These are phyloP conservation scores for Sialia sialis DNA, from an alignment of 2,113 vertebrate species.

Conservation along the genomic window DNA sequence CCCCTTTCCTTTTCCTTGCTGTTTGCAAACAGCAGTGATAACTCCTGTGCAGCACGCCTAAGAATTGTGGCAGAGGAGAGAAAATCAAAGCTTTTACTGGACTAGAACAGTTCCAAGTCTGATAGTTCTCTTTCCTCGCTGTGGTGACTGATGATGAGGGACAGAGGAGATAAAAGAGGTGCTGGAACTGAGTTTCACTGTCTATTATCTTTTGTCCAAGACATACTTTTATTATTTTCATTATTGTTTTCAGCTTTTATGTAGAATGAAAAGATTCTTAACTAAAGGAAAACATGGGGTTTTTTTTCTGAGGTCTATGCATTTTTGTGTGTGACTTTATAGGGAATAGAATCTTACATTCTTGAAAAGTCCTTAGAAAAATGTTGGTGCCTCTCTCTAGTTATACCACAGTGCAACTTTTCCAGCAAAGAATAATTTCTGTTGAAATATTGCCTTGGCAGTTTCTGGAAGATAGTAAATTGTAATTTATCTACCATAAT, in stretches of 20 bases:
- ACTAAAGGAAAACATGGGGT: not conserved
- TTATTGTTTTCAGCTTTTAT: conserved; percentile 13
- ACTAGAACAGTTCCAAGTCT: conserved; percentile 6
- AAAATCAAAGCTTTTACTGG: conserved; percentile 14
- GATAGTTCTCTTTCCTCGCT: not conserved
- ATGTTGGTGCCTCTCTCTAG: not conserved
- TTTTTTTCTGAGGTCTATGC: not conserved
- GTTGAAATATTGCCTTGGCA: not conserved
- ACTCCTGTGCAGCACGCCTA: not conserved
- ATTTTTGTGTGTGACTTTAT: not conserved
- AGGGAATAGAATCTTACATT: not conserved
- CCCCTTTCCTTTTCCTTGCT: conserved; percentile 15
- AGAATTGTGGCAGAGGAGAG: not conserved
- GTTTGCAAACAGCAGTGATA: not conserved
- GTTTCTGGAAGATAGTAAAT: not conserved
- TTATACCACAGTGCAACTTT: not conserved
- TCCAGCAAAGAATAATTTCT: not conserved
- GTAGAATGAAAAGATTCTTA: not conserved
- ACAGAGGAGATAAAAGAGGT: conserved; percentile 34
- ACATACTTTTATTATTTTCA: not conserved
- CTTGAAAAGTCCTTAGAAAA: not conserved
- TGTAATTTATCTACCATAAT: not conserved
- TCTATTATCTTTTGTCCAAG: conserved; percentile 7
- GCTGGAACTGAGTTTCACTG: not conserved
- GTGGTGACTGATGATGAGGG: conserved; percentile 16